phyloP scores from a whole-genome alignment of 2,888 invertebrate genomes.

The Ormyrus thymus region DNA sequence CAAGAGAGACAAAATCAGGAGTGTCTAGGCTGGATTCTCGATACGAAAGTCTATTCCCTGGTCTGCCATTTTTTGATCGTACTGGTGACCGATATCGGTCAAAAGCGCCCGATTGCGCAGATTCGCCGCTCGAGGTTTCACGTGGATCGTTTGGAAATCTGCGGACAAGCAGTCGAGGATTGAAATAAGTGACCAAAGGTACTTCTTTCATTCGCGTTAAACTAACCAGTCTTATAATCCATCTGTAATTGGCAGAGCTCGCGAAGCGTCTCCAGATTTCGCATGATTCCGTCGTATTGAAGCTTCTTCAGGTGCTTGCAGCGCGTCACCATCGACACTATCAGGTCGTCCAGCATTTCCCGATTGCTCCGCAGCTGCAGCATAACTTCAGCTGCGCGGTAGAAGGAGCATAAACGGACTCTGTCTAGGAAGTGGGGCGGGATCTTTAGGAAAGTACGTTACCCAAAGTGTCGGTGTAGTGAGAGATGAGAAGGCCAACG shows the following conservation, averaged over 20 bases:
- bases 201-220: neutral
- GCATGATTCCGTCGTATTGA: conserved; percentile 75
- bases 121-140: conserved; percentile 71
- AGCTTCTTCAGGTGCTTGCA: conserved; percentile 74
- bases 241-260: conserved; percentile 71
- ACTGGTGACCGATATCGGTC: conserved; percentile 69
- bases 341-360: conserved; percentile 75
- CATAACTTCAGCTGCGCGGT: conserved; percentile 71
- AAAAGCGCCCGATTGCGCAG: conserved; percentile 67
- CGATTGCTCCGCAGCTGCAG: conserved; percentile 75
- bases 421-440: too few species aligned
- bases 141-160: conserved; percentile 70
- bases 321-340: conserved; percentile 71
- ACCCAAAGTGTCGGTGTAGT: conserved; percentile 75
- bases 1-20: conserved; percentile 22
- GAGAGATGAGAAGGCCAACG: conserved; percentile 71
- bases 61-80: conserved; percentile 67
- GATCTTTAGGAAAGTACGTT: conserved; percentile 31
- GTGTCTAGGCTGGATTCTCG: conserved; percentile 67
- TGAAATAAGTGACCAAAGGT: too few species aligned
- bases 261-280: conserved; percentile 72
- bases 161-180: too few species aligned
- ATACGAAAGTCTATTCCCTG: conserved; percentile 72
- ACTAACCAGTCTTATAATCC: conserved; percentile 69
- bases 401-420: too few species aligned